Percentiles rank a stretch among this genome's conserved stretches.
Evolutionary conservation across 2,888 invertebrate species (phyloP).

Genomic region (Cryptocephalus primarius): DNA sequence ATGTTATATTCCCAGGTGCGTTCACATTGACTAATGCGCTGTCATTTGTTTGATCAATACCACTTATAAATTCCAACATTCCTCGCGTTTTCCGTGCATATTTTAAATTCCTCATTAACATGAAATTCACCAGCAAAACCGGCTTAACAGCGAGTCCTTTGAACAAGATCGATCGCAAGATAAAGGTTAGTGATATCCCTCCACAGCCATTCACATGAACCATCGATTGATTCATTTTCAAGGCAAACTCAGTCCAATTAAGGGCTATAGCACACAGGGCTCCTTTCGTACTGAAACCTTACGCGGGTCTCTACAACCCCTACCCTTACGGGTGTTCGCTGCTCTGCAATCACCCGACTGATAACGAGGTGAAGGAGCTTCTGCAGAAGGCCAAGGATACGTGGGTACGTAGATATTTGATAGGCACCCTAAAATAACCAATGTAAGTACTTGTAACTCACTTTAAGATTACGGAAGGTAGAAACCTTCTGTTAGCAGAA

Average conservation of each 20-base stretch:
- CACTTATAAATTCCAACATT: no score
- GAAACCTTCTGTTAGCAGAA: conserved; percentile 28
- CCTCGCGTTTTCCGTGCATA: no score
- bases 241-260: conserved; percentile 38
- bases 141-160: conserved; percentile 51
- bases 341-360: conserved; percentile 76
- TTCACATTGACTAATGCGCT: no score
- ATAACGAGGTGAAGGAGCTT: conserved; percentile 58
- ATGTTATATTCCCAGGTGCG: no score
- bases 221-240: not conserved
- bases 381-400: conserved; percentile 61
- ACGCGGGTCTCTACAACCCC: conserved; percentile 72
- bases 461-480: conserved; percentile 26
- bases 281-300: conserved; percentile 64
- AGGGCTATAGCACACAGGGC: conserved; percentile 56
- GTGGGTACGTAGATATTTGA: conserved; percentile 42
- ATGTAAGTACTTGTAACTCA: not conserved
- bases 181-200: conserved; percentile 29
- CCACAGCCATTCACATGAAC: not conserved
- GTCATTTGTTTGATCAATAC: conserved; percentile 2
- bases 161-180: conserved; percentile 33
- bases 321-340: conserved; percentile 71
- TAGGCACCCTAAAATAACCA: not conserved
- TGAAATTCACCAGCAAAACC: conserved; percentile 47
- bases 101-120: conserved; percentile 1